These are phyloP conservation scores for Hyalella azteca DNA, from an alignment of 2,888 invertebrate species.

Conservation along the genomic window DNA sequence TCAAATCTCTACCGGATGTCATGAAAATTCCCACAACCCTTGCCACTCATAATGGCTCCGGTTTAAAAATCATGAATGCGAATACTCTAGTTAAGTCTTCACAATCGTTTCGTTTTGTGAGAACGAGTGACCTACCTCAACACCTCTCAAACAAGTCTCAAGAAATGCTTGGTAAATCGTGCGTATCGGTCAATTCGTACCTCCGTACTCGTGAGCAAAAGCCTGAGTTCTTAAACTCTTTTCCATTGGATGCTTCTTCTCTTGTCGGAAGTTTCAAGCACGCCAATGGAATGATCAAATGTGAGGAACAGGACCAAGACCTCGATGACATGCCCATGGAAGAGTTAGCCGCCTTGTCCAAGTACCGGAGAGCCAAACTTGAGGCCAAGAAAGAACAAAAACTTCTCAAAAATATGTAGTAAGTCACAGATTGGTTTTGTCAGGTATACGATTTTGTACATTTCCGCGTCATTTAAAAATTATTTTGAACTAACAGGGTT, in stretches of 20 bases:
- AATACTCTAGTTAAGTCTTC: too few relatives aligned
- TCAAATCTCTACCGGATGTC: not conserved
- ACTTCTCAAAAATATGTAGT: constrained; percentile 2
- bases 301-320: not conserved
- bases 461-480: not conserved
- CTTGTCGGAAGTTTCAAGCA: not conserved
- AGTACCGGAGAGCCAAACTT: constrained; percentile 13
- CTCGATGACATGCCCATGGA: not conserved
- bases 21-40: too few relatives aligned
- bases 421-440: not conserved
- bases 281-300: not conserved
- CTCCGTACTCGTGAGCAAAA: not conserved
- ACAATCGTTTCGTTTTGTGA: too few relatives aligned
- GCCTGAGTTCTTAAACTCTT: not conserved
- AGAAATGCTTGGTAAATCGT: not conserved
- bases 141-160: too few relatives aligned
- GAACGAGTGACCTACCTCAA: too few relatives aligned
- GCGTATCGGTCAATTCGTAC: not conserved
- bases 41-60: too few relatives aligned
- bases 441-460: not conserved
- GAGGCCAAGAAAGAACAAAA: not conserved
- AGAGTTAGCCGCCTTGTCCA: not conserved
- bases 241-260: not conserved
- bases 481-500: too few relatives aligned
- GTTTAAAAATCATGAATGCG: too few relatives aligned